Evolutionary conservation across 2,797 vertebrate genomes (phyloP), one percentile per base, ranked within the genome.

Genomic region (Huso huso): DNA sequence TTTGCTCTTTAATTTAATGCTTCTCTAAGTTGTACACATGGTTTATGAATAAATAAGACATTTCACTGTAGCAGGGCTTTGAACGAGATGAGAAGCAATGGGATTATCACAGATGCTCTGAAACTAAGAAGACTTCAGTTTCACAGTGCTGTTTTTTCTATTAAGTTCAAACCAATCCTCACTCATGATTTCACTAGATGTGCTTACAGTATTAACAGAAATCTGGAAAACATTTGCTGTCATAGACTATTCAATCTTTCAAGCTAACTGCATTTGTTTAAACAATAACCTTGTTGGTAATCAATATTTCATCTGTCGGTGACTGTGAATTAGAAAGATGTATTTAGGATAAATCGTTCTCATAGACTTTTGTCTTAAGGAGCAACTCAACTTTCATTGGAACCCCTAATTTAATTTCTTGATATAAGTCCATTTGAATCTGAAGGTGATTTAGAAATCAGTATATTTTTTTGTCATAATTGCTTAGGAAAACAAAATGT

Each of bases 11-110:
- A 74, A 69, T 85, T 74, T 84, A 86, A 82, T 80, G 78, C 78
- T 78, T 71, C 68, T 74, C 80, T 80, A 75, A 78, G 82, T 80
- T 73, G 75, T 72, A 77, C 74, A 70, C 70, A 48, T 62, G 49
- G 57, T 75, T 87, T 82, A 87, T 87, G 83, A 87, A 88, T 88
- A 86, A 88, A 84, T 88, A 82, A 86, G 61, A 82, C 69, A 60
- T 70, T 69, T 82, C 78, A 73, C 75, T 82, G 78, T 86, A 74
- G 73, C 11, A n/a, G 74, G 72, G 73, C 74, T 82, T 81, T 78
- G 78, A 80, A 37, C 5, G 37, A 74, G 75, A 76, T 76, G 74
- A 69, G 76, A 9, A 83, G 62, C 64, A 67, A 81, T 81, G 76
- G 82, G 82, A 85, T 84, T 83, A 80, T 79, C 75, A 74, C 82